phyloP scores from a whole-genome alignment of 2,797 vertebrate species.

The Coccyzus lansbergi region DNA sequence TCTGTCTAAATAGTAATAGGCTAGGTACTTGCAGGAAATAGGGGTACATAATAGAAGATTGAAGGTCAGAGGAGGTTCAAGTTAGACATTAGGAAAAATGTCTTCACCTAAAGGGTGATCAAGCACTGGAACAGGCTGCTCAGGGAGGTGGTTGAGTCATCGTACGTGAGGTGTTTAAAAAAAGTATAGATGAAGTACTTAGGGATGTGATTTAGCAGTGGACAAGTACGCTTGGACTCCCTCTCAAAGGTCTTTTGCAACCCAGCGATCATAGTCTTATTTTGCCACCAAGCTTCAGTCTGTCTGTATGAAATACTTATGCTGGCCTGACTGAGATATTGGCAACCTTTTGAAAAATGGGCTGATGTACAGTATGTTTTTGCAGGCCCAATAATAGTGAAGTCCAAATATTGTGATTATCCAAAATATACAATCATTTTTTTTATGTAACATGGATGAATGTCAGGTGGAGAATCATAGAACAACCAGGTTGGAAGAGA shows the following conservation, averaged over 20 bases:
- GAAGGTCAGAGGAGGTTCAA: neutral
- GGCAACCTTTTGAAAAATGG: neutral
- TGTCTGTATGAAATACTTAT: neutral
- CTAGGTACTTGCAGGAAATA: neutral
- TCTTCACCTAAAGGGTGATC: too few relatives aligned
- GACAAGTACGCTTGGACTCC: too few relatives aligned
- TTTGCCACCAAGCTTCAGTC: neutral
- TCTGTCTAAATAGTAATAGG: neutral
- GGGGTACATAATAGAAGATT: neutral
- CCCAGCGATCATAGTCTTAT: neutral
- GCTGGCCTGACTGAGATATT: neutral
- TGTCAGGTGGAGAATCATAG: neutral
- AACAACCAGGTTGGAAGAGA: too few relatives aligned
- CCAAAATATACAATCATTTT: neutral
- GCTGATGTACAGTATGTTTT: neutral
- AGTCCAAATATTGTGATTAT: neutral
- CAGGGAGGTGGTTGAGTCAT: too few relatives aligned
- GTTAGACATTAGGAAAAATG: too few relatives aligned
- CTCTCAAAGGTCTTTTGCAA: too few relatives aligned
- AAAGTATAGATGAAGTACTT: too few relatives aligned
- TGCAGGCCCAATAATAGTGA: neutral
- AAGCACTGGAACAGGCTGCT: too few relatives aligned
- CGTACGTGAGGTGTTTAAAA: too few relatives aligned
- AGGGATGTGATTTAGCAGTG: too few relatives aligned
- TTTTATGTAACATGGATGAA: neutral